Conservation (phyloP, 1,140 invertebrate genomes). For the Tetramorium simillimum region DNA sequence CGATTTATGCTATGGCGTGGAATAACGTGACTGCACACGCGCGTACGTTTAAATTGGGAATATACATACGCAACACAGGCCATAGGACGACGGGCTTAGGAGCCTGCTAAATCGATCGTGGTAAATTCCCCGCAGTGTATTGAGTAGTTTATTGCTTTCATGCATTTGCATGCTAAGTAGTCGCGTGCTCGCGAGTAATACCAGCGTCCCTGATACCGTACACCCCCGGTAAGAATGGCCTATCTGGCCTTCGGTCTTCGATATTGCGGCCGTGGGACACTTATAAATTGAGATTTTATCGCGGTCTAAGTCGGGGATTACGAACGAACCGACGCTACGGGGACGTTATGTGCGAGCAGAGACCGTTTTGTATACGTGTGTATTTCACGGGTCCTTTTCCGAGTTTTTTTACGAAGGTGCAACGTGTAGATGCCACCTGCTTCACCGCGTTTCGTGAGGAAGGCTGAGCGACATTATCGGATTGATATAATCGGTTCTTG, state of each 20-base stretch:
- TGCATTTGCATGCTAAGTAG: constrained; percentile 85
- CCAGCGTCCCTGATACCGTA: constrained; percentile 84
- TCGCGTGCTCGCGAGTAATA: constrained; percentile 84
- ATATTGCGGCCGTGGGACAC: constrained; percentile 84
- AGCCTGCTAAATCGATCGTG: constrained; percentile 79
- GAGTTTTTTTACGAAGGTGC: constrained; percentile 62
- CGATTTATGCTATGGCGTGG: constrained; percentile 55
- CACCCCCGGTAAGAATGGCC: constrained; percentile 81
- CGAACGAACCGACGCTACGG: constrained; percentile 67
- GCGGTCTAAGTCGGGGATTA: constrained; percentile 71
- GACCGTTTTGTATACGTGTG: constrained; percentile 7
- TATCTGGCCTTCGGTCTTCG: constrained; percentile 84
- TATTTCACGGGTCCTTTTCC: constrained; percentile 70
- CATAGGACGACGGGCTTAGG: constrained; percentile 46
- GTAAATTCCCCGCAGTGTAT: constrained; percentile 83
- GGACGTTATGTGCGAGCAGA: constrained; percentile 65
- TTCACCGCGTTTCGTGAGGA: constrained; percentile 57
- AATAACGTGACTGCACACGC: constrained; percentile 43
- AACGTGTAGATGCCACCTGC: constrained; percentile 60
- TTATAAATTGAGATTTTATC: constrained; percentile 85
- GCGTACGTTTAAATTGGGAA: constrained; percentile 75
- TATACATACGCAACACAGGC: constrained; percentile 56
- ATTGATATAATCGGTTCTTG: constrained; percentile 58
- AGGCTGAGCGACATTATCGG: constrained; percentile 38
- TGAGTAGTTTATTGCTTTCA: constrained; percentile 86